Evolutionary conservation across 1,140 invertebrate genomes (phyloP).

Genomic region (Microplitis demolitor): DNA sequence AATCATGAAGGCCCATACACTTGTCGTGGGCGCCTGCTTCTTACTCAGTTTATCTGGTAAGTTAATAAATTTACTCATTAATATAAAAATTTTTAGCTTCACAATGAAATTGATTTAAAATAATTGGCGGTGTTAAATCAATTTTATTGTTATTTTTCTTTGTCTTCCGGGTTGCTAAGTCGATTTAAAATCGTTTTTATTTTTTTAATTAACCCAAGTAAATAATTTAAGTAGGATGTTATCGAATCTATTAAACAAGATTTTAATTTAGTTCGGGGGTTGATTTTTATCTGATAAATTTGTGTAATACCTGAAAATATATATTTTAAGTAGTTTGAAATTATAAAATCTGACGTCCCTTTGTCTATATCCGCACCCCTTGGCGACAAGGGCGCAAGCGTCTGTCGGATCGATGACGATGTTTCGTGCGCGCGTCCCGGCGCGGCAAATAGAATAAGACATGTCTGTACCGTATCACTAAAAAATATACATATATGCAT

Average conservation of each 20-base stretch:
- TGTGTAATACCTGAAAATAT: not conserved
- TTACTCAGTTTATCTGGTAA: conserved; percentile 41
- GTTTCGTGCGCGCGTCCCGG: conserved; percentile 14
- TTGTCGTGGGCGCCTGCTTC: conserved; percentile 38
- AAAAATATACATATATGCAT: no score
- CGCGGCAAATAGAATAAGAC: not conserved
- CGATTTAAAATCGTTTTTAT: not conserved
- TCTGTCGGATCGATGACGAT: conserved; percentile 23
- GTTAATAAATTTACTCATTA: conserved; percentile 20
- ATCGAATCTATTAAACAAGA: no score
- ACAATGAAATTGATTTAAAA: not conserved
- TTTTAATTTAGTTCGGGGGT: not conserved
- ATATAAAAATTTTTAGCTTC: not conserved
- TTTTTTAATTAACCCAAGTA: not conserved
- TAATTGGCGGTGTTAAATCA: no score
- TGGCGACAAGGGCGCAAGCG: not conserved
- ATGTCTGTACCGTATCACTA: no score
- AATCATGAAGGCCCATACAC: conserved; percentile 38
- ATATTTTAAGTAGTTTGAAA: not conserved
- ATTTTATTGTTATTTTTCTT: conserved; percentile 8
- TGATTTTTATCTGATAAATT: not conserved
- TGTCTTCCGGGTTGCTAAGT: not conserved
- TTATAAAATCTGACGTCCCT: not conserved
- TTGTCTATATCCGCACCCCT: conserved; percentile 6
- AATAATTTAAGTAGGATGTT: no score